Evolutionary conservation across 2,888 invertebrate species (phyloP), one percentile per base, ranked within the genome.

Genomic region (Zele albiditarsus): DNA sequence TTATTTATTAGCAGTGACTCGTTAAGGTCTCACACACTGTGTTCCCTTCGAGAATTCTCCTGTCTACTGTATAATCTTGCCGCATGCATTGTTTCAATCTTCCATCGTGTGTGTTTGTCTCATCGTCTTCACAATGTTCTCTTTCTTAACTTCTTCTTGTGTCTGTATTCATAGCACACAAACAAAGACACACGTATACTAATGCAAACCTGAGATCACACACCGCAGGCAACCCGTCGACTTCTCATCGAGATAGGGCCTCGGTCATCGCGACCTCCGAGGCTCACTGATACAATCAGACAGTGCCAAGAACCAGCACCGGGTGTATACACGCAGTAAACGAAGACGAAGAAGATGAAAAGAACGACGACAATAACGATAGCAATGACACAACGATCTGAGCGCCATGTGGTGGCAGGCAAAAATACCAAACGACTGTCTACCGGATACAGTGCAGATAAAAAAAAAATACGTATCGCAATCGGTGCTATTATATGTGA

Each of bases 1-100:
- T 86, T 84, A 86, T 87, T 88, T 88, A 88, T 87, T 85, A 84
- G 85, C 81, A 84, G 82, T 83, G 83, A 83, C 84, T 88, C 86
- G 86, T 86, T 87, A 86, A 83, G 84, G 81, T 82, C 82, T 81
- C 83, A 81, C 85, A 82, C 80, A 79, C 68, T 77, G 70, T 66
- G 74, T 75, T 65, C 68, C 10, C 28, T 66, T 49, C 46, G 79
- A 80, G 80, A 78, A 74, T 80, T 75, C 81, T 82, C 81, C 84
- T 85, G 85, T 86, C 85, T 84, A 82, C 38, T 38, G 38, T 82
- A 82, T 84, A 86, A 86, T 86, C 84, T 84, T 78, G 71, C 77
- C 79, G 66, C 73, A 76, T 80, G 82, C 77, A 86, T 85, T 86
- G 86, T 86, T 86, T 86, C 84, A 86, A 86, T 86, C 84, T 85